phyloP scores from a whole-genome alignment of 37 sponge, comb jelly and placozoan genomes.

The Cladorhizidae sp. region DNA sequence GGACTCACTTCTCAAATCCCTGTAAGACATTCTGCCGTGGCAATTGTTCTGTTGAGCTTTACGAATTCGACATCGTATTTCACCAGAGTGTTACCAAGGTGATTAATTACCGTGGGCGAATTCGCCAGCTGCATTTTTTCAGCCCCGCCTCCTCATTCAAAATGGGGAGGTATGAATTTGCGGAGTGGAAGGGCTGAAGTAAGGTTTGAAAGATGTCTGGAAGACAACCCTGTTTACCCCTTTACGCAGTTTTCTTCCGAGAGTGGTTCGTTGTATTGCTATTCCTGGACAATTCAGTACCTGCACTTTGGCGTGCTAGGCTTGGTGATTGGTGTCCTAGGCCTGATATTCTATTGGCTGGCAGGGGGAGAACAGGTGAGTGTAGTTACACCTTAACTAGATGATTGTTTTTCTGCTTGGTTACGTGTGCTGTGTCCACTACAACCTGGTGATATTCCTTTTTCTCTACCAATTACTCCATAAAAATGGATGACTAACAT shows the following conservation, averaged over 20 bases:
- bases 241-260: constrained; percentile 5
- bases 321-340: constrained; percentile 4
- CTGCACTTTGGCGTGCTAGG: constrained; percentile 14
- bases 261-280: not conserved
- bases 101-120: not conserved
- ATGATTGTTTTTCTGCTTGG: too few species aligned
- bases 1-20: constrained; percentile 90
- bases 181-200: constrained; percentile 32
- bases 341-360: constrained; percentile 9
- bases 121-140: not conserved
- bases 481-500: too few species aligned
- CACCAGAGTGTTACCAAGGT: constrained; percentile 23
- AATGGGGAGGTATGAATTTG: not conserved
- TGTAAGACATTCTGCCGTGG: constrained; percentile 73
- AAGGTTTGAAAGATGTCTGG: constrained; percentile 17
- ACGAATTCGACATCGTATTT: too few species aligned
- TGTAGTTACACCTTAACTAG: too few species aligned
- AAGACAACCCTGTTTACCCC: constrained; percentile 50
- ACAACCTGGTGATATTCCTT: too few species aligned
- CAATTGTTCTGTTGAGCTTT: too few species aligned
- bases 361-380: constrained; percentile 24
- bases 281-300: not conserved
- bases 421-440: too few species aligned
- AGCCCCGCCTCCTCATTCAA: constrained; percentile 3
- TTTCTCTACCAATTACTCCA: too few species aligned